Conservation (phyloP, 1,140 invertebrate species). For the Tenebrio molitor region DNA sequence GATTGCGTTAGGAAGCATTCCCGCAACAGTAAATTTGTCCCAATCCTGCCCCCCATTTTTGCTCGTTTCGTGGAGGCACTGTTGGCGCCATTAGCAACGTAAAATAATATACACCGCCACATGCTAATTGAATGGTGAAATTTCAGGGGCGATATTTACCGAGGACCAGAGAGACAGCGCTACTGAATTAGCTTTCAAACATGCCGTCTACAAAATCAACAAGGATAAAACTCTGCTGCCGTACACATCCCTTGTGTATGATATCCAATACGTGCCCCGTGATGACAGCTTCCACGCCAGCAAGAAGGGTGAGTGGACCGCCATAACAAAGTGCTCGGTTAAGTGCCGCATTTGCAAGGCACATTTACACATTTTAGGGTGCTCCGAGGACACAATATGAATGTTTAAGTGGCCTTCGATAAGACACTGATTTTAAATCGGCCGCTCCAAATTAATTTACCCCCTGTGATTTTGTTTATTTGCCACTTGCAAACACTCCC, state of each 20-base stretch:
- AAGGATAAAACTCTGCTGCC: conserved; percentile 87
- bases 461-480: no score
- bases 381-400: conserved; percentile 3
- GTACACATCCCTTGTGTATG: conserved; percentile 88
- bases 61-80: not conserved
- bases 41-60: conserved; percentile 4
- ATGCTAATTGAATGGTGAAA: conserved; percentile 34
- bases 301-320: conserved; percentile 82
- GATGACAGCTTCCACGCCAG: conserved; percentile 91
- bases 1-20: conserved; percentile 2
- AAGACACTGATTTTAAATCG: not conserved
- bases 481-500: no score
- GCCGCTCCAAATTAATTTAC: not conserved
- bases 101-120: not conserved
- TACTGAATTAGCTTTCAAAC: conserved; percentile 90
- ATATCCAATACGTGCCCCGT: conserved; percentile 89
- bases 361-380: conserved; percentile 22
- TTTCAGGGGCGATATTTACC: conserved; percentile 90
- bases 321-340: conserved; percentile 29
- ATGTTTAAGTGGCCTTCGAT: conserved; percentile 18
- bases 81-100: not conserved
- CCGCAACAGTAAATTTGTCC: not conserved
- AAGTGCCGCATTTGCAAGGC: conserved; percentile 30
- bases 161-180: conserved; percentile 88
- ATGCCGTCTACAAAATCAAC: conserved; percentile 92